Evolutionary conservation across 2,797 vertebrate species (phyloP), one percentile per base, ranked within the genome.

Genomic region (Pogoniulus pusillus): DNA sequence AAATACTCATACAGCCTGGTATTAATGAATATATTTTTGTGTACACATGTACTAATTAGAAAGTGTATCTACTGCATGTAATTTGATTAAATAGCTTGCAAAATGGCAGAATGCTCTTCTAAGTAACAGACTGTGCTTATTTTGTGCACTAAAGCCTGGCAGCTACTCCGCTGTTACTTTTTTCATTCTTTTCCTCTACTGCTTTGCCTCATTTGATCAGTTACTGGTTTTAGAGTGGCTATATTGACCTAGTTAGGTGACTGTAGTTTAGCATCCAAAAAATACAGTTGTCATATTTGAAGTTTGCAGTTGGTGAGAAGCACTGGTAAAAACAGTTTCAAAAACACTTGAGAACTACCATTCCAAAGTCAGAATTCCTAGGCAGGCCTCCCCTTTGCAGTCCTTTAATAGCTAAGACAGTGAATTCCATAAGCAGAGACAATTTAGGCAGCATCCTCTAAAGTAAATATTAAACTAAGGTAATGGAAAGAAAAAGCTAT

Each of bases 401-500:
- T 69, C 18, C 10, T 66, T 62, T 75, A 49, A 60, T 66, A 72
- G 43, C 60, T 57, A 53, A 59, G 65, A 34, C 35, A 10, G 51
- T 91, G 76, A 87, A 72, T 93, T 89, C 43, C 66, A 45, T 91
- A 85, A 81, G 30, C 24, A 69, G 60, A 60, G 82, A 64, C 53
- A 64, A 85, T 91, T 83, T 51, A 83, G 73, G 79, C 32, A 87
- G 63, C 35, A 72, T 55, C 70, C 57, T 75, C 70, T 75, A 90
- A 94, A 87, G 89, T 66, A 89, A 94, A 92, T 95, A 93, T 94
- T 95, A 94, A 94, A 92, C 73, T 79, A 91, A 87, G 76, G 23
- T 90, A 94, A 95, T 94, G 63, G 85, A 58, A 94, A 78, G 68
- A 64, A 85, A 86, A 70, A 73, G 77, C 76, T 87, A 15, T 92